Evolutionary conservation across 2,888 invertebrate genomes (phyloP), one percentile per base, ranked within the genome.

Genomic region (Mythimna lalbum): DNA sequence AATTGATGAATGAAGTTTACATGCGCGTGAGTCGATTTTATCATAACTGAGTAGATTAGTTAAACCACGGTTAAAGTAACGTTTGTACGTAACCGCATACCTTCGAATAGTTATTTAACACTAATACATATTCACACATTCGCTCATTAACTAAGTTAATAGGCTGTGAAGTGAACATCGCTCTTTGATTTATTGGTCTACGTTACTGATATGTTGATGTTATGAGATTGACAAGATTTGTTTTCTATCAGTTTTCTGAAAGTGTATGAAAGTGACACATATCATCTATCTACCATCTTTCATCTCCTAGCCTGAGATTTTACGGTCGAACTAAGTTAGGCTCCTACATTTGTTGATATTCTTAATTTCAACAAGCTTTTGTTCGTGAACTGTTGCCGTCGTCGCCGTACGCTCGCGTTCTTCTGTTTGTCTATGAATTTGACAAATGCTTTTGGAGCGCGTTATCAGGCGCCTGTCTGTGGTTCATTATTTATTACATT

Each of bases 81-180:
- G 36, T 61, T 50, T 47, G 65, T 47, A 50, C 76, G 69, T 82
- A 84, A 82, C 64, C 27, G 50, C 66, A 66, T 66, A 64, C 63
- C 65, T 72, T 59, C 56, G 27, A 53, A 76, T 52, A 69, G 79
- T 86, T 84, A 77, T 79, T 79, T 86, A 86, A 81, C 70, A 70
- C 63, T 73, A 52, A 85, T 83, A 59, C 70, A 85, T 83, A 83
- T 83, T 81, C 73, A 81, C 75, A 73, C 62, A 69, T 63, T 56
- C 69, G 66, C 60, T 76, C 59, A 74, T 81, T 84, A 78, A 63
- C 61, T 64, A 33, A 53, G 63, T 71, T 80, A 84, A 74, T 76
- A 73, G 66, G 57, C 56, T 66, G 63, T 73, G 63, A 74, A 73
- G 61, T 73, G 63, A 74, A 73, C 59, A 66, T 70, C 50, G 19